Evolutionary conservation across 2,888 invertebrate genomes (phyloP), one percentile per base, ranked within the genome.

Genomic region (Orchesella flavescens): DNA sequence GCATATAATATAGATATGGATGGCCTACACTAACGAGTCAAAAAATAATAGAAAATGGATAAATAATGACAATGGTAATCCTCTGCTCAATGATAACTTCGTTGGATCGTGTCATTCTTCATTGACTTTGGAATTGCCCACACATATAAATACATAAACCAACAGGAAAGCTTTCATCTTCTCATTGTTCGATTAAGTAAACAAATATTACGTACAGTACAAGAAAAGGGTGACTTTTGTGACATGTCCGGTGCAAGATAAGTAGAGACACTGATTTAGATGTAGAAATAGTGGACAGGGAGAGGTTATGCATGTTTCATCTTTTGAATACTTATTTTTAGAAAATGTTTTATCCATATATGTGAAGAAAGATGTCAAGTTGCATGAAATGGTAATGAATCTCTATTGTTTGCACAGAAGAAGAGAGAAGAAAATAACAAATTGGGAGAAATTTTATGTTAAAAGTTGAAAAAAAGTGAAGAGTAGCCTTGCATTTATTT

Each of bases 81-180:
- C 43, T n/a, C n/a, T 49, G 34, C 24, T 61, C 71, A 71, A 63
- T 71, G 71, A 78, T 71, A 78, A 78, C 53, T 71, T 78, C 71
- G 59, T 69, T 69, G 61, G 53, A 12, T 78, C 21, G 63, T 71
- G 68, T 55, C 66, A 71, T 53, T 24, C 34, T 57, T 21, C 43
- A n/a, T 75, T 68, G 68, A 68, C 69, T 69, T 71, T 59, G 43
- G 24, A 59, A 57, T 46, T 76, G 77, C 59, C 59, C 66, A 53
- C 43, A 69, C 19, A 34, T 63, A 65, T 34, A 76, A 76, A 43
- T 53, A 55, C 55, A 57, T 43, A 73, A 72, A 79, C 63, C 73
- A 73, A 73, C 73, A 79, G 72, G 73, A 79, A 73, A 3, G 57
- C 78, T 79, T 72, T 73, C 79, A 66, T 79, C 72, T 72, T 79